Conservation (phyloP, 1,140 invertebrate species). For the Caenorhabditis remanei region DNA sequence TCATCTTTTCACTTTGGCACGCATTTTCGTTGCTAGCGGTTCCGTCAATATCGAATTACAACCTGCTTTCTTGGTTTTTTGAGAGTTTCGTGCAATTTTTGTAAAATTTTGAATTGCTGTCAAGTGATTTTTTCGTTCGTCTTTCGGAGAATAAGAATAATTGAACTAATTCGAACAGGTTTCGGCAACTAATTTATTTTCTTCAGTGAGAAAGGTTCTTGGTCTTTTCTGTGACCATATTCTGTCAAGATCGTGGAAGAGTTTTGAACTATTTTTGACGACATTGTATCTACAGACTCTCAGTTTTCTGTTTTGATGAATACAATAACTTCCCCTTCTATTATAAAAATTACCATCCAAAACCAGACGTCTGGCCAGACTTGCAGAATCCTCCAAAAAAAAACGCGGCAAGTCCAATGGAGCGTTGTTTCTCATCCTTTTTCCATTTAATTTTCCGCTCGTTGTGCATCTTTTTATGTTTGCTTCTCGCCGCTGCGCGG, state of each 20-base stretch:
- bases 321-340: too few species aligned
- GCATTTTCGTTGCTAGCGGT: not conserved
- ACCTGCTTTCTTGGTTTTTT: not conserved
- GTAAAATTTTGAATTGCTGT: not conserved
- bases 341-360: too few species aligned
- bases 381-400: not conserved
- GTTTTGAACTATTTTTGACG: too few species aligned
- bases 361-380: too few species aligned
- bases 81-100: slow-evolving; percentile 6
- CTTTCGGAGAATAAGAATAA: not conserved
- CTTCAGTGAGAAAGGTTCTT: too few species aligned
- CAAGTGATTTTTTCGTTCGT: not conserved
- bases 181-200: not conserved
- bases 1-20: not conserved
- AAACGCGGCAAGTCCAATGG: slow-evolving; percentile 9
- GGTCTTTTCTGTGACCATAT: too few species aligned
- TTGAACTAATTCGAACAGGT: slow-evolving; percentile 4
- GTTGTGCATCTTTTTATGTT: slow-evolving; percentile 7
- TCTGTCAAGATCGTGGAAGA: too few species aligned
- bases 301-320: too few species aligned
- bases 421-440: not conserved
- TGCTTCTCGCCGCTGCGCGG: not conserved
- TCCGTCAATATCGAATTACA: not conserved
- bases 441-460: not conserved
- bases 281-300: too few species aligned